These are phyloP conservation scores for Drosophila serrata DNA, from an alignment of 1,140 invertebrate genomes.

Conservation along the genomic window DNA sequence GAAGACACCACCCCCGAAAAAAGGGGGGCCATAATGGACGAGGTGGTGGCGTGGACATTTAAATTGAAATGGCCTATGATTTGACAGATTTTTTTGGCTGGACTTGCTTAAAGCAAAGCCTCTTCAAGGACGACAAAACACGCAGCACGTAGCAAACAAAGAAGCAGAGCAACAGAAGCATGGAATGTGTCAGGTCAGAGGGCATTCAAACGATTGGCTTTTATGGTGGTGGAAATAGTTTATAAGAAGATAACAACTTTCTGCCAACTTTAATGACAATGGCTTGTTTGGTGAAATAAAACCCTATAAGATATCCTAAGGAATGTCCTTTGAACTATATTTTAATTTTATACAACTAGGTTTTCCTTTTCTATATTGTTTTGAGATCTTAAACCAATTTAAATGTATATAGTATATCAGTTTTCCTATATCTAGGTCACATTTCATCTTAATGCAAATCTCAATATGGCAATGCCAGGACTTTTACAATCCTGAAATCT, in stretches of 20 bases:
- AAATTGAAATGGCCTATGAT: conserved; percentile 70
- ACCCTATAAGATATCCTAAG: too few species aligned
- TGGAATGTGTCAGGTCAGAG: conserved; percentile 46
- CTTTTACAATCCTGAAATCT: conserved; percentile 1
- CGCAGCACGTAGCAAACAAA: conserved; percentile 32
- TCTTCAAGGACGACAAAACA: conserved; percentile 46
- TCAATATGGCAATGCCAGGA: conserved; percentile 21
- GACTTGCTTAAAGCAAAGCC: conserved; percentile 43
- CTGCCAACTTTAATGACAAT: conserved; percentile 1
- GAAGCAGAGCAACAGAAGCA: conserved; percentile 1
- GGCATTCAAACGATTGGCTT: conserved; percentile 44
- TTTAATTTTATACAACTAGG: too few species aligned
- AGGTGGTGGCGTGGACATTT: conserved; percentile 57
- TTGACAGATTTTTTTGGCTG: conserved; percentile 57
- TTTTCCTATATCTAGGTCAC: conserved; percentile 10
- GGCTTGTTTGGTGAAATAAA: neutral
- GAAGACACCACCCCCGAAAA: conserved; percentile 27
- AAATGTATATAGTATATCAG: neutral
- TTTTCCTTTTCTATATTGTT: too few species aligned
- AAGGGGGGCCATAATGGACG: conserved; percentile 42
- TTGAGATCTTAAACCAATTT: too few species aligned
- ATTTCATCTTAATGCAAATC: conserved; percentile 38
- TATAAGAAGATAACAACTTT: conserved; percentile 51
- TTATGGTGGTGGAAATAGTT: conserved; percentile 52
- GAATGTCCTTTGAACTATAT: neutral